These are phyloP conservation scores for Tupaia chinensis DNA, from an alignment of 2,113 vertebrate species.

Conservation along the genomic window DNA sequence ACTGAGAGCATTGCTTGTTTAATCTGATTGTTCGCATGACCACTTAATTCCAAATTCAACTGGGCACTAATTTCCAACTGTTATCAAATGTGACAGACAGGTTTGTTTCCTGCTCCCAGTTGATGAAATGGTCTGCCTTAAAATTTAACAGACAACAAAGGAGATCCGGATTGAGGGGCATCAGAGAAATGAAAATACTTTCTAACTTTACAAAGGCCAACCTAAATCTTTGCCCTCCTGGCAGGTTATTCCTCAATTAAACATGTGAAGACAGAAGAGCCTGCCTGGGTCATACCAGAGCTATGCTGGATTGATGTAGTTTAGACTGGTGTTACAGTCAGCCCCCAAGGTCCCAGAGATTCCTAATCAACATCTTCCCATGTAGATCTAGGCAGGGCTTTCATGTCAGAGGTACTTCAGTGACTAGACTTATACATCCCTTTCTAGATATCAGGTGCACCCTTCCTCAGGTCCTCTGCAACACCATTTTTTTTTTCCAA, in stretches of 20 bases:
- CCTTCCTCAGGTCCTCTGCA: neutral
- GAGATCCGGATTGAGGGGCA: constrained; percentile 36
- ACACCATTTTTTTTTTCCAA: neutral
- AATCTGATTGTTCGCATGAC: constrained; percentile 12
- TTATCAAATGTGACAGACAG: constrained; percentile 13
- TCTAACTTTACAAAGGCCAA: constrained; percentile 56
- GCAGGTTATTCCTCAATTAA: constrained; percentile 74
- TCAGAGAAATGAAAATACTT: constrained; percentile 53
- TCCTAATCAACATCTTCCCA: neutral
- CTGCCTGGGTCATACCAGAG: constrained; percentile 36
- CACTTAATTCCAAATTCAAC: constrained; percentile 74
- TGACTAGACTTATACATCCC: neutral
- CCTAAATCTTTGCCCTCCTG: constrained; percentile 47
- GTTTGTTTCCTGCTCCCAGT: neutral
- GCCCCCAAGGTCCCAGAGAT: neutral
- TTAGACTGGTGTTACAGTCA: constrained; percentile 31
- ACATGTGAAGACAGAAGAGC: constrained; percentile 66
- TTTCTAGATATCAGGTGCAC: neutral
- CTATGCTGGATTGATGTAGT: constrained; percentile 44
- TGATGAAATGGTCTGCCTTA: neutral
- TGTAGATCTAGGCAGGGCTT: neutral
- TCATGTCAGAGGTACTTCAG: neutral
- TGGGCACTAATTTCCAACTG: constrained; percentile 59
- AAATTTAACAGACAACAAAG: constrained; percentile 4
- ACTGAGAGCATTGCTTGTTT: constrained; percentile 39